phyloP scores from a whole-genome alignment of 2,797 vertebrate genomes.

The Hephaestus fuliginosus region DNA sequence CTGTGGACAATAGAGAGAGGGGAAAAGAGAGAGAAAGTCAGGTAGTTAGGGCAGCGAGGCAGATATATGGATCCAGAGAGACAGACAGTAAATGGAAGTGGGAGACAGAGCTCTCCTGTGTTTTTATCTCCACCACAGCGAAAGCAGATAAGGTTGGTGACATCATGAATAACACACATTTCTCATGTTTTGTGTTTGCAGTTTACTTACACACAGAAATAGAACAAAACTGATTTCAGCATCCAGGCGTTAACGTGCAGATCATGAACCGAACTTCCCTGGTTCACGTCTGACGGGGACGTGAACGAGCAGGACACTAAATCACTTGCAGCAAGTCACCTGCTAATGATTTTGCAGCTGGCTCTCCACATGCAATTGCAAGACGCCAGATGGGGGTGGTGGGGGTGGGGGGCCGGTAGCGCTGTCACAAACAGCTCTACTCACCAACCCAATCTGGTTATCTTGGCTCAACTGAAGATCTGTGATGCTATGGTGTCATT shows the following conservation, averaged over 20 bases:
- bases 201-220: background rate
- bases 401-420: too few relatives aligned
- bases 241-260: background rate
- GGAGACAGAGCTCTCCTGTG: background rate
- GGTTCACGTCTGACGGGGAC: background rate
- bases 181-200: background rate
- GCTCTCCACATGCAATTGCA: too few relatives aligned
- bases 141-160: background rate
- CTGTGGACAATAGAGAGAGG: conserved; percentile 38
- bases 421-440: too few relatives aligned
- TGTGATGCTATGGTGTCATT: too few relatives aligned
- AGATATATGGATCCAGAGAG: conserved; percentile 34
- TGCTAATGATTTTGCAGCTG: too few relatives aligned
- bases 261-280: background rate
- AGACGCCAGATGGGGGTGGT: too few relatives aligned
- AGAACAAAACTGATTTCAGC: background rate
- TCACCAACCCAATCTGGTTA: too few relatives aligned
- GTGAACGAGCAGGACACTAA: background rate
- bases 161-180: background rate
- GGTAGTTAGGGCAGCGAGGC: background rate
- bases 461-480: too few relatives aligned
- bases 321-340: background rate
- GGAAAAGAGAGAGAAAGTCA: conserved; percentile 1
- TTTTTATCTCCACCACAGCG: background rate
- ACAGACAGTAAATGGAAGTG: conserved; percentile 23